Conservation (phyloP, 2,888 invertebrate species). For the Yponomeuta malinellus region DNA sequence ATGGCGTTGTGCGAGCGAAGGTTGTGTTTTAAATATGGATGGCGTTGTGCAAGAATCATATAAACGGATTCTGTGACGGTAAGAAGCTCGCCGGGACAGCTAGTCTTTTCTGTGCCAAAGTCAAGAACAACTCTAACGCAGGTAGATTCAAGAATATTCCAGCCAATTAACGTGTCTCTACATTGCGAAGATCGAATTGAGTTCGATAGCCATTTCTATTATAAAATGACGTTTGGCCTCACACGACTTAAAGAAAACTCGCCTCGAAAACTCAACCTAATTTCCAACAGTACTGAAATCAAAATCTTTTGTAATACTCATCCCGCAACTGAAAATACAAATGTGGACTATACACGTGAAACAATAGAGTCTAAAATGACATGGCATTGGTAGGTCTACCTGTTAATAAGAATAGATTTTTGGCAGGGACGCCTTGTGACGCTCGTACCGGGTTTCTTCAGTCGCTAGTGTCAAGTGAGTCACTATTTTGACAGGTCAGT, state of each 20-base stretch:
- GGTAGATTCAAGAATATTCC: too few relatives aligned
- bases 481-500: slow-evolving; percentile 43
- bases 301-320: neutral
- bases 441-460: slow-evolving; percentile 49
- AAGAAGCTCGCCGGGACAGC: too few relatives aligned
- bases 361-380: neutral
- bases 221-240: slow-evolving; percentile 23
- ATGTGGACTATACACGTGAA: neutral
- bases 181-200: slow-evolving; percentile 17
- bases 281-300: neutral
- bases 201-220: slow-evolving; percentile 23
- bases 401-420: slow-evolving; percentile 58
- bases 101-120: too few relatives aligned
- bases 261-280: slow-evolving; percentile 1
- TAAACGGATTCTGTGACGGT: too few relatives aligned
- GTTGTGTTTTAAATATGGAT: too few relatives aligned
- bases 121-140: too few relatives aligned
- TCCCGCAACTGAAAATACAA: neutral
- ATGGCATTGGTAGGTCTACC: slow-evolving; percentile 17
- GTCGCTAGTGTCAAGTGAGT: slow-evolving; percentile 39
- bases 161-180: neutral
- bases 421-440: slow-evolving; percentile 43
- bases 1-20: too few relatives aligned
- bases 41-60: too few relatives aligned
- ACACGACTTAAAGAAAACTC: neutral